Evolutionary conservation across 2,797 vertebrate genomes (phyloP).

Genomic region (Arrhamphus sclerolepis): DNA sequence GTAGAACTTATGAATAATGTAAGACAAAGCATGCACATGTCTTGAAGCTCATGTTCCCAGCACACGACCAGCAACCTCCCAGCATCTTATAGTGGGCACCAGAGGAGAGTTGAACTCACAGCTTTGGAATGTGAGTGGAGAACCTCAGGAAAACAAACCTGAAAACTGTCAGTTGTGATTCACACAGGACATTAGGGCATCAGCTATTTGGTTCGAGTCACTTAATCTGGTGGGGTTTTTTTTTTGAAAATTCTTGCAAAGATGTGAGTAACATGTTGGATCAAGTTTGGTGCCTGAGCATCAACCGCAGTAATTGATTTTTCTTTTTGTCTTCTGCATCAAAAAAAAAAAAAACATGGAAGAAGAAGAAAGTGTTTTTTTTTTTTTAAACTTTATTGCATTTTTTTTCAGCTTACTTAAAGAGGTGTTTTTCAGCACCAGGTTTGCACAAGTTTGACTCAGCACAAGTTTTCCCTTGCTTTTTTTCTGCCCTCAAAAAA

Average conservation of each 20-base stretch:
- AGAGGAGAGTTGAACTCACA: conserved; percentile 78
- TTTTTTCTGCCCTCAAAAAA: not conserved
- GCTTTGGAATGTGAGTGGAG: conserved; percentile 77
- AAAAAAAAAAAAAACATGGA: too few species aligned
- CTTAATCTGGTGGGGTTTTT: not conserved
- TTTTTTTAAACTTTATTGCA: not conserved
- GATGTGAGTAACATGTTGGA: not conserved
- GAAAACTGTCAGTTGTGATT: conserved; percentile 50
- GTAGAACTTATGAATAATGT: conserved; percentile 2
- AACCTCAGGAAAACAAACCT: conserved; percentile 73
- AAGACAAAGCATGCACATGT: conserved; percentile 26
- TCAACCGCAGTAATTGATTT: not conserved
- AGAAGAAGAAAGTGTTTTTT: not conserved
- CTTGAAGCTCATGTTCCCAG: conserved; percentile 57
- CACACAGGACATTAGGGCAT: conserved; percentile 43
- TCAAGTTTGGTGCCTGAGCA: conserved; percentile 3
- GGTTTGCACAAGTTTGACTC: conserved; percentile 8
- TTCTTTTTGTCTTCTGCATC: not conserved
- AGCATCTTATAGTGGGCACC: conserved; percentile 70
- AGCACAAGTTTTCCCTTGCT: not conserved
- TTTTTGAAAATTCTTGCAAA: not conserved
- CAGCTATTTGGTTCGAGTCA: conserved; percentile 1
- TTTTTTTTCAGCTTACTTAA: not conserved
- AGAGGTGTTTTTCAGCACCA: not conserved
- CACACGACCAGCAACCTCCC: conserved; percentile 57